Evolutionary conservation across 1,140 invertebrate species (phyloP).

Genomic region (Gryon sp.): DNA sequence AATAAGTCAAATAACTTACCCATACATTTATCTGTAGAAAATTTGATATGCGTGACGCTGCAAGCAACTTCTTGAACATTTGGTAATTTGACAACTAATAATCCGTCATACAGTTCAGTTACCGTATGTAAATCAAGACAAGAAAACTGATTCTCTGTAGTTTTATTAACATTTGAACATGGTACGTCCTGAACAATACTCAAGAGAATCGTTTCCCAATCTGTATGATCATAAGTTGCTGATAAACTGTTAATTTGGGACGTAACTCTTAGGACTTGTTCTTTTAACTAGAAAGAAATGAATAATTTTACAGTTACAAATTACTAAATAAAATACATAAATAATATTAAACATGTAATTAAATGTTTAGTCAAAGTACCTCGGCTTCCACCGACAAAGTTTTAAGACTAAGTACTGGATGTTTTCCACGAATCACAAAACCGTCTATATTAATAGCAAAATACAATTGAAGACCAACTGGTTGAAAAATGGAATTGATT

Average conservation of each 20-base stretch:
- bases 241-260: slow-evolving; percentile 85
- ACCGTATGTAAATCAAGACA: slow-evolving; percentile 70
- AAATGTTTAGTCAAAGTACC: slow-evolving; percentile 76
- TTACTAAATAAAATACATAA: background rate
- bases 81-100: slow-evolving; percentile 72
- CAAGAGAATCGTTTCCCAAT: slow-evolving; percentile 75
- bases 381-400: slow-evolving; percentile 87
- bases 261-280: slow-evolving; percentile 83
- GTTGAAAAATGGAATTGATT: slow-evolving; percentile 81
- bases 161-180: slow-evolving; percentile 63
- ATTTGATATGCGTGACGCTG: slow-evolving; percentile 72
- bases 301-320: background rate
- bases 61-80: slow-evolving; percentile 75
- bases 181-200: slow-evolving; percentile 64
- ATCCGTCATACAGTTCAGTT: slow-evolving; percentile 74
- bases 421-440: slow-evolving; percentile 83
- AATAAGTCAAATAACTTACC: too few species aligned
- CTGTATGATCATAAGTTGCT: slow-evolving; percentile 85
- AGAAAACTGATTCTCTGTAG: slow-evolving; percentile 68
- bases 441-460: slow-evolving; percentile 84
- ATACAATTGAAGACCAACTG: slow-evolving; percentile 80
- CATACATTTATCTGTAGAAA: slow-evolving; percentile 69
- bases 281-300: slow-evolving; percentile 81
- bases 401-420: slow-evolving; percentile 82
- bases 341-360: too few species aligned